phyloP scores from a whole-genome alignment of 2,113 vertebrate species.

The Neotoma lepida region DNA sequence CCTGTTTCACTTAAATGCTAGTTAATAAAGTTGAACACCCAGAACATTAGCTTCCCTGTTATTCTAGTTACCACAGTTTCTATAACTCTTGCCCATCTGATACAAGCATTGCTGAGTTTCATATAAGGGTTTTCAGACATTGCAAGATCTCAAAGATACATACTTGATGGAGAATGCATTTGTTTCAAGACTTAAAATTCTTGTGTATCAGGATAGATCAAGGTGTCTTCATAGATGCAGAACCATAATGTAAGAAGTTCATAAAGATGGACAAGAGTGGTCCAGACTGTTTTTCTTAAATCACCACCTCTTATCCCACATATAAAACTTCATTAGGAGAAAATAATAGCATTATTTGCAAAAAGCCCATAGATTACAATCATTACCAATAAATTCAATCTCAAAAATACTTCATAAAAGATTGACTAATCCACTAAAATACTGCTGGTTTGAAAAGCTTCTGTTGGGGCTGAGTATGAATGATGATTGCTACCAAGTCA shows the following conservation, averaged over 20 bases:
- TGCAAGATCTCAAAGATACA: conserved; percentile 20
- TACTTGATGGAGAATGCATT: background rate
- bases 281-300: background rate
- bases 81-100: background rate
- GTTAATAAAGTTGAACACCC: conserved; percentile 20
- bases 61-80: background rate
- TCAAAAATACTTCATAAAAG: conserved; percentile 50
- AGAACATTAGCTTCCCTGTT: background rate
- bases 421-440: background rate
- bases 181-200: background rate
- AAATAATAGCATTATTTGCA: conserved; percentile 9
- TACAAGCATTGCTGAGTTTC: background rate
- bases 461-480: background rate
- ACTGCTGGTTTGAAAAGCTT: background rate
- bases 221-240: background rate
- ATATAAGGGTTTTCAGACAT: background rate
- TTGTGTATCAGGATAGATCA: background rate
- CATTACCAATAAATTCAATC: background rate
- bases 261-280: background rate
- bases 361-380: background rate
- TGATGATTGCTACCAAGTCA: background rate
- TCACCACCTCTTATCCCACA: background rate
- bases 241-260: conserved; percentile 9
- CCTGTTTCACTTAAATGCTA: conserved; percentile 35
- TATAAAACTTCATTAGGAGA: conserved; percentile 6